Evolutionary conservation across 2,797 vertebrate genomes (phyloP), one percentile per base, ranked within the genome.

Genomic region (Eospalax fontanierii): DNA sequence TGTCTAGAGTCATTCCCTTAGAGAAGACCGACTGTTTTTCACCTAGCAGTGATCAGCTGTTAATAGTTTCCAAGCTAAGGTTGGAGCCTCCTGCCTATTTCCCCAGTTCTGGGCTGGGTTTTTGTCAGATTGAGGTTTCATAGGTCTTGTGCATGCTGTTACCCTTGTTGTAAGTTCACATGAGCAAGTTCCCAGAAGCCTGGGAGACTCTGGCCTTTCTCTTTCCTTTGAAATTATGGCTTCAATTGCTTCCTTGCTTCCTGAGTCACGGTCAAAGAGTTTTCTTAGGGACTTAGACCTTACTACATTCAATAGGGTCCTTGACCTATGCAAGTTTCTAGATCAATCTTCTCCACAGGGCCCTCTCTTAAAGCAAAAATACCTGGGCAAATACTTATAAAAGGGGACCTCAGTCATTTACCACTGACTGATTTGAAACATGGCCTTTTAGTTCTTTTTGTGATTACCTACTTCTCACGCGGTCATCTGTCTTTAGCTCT

Each of bases 401-500:
- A 84, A 95, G 68, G 40, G n/a, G 14, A 7, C 1, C 65, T 22
- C 16, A 6, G 40, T 18, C 30, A 65, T 82, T 90, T 74, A 85
- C 50, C 8, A 21, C 4, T 28, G 65, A 90, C 35, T 22, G 76
- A 54, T 75, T 81, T 75, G 74, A 91, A 96, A 89, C 40, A n/a
- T 40, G 40, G 46, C 46, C n/a, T 68, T 95, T 35, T 65, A 59
- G 26, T 92, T 89, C 7, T 78, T 85, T 94, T 68, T 35, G 30
- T 59, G 71, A 76, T 61, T 57, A 50, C n/a, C 61, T 35, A 43
- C 2, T 83, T 94, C 66, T 90, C 68, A 43, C 1, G 10, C 16
- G 33, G 63, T 40, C 30, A 33, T 93, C 40, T 89, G 21, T 66
- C 66, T 43, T 91, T 70, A 87, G 80, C 6, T 28, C 43, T 11